A percentile compares a stretch with the other conserved stretches of the same genome.
Conservation (phyloP, 2,113 vertebrate genomes). For the Erythrocercus mccallii region DNA sequence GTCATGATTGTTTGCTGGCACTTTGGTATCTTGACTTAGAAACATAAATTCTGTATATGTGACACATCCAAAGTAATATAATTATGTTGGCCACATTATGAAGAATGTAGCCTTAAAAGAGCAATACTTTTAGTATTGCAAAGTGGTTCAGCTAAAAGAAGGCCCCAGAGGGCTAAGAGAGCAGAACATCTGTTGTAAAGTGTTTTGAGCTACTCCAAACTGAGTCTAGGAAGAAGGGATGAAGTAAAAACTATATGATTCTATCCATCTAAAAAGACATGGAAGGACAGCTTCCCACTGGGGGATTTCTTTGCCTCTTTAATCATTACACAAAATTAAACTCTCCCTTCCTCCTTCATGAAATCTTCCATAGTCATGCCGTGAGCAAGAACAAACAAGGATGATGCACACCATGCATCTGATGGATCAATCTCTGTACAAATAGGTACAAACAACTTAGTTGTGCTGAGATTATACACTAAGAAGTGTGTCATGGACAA, state of each 20-base stretch:
- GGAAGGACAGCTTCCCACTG: background rate
- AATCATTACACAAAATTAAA: background rate
- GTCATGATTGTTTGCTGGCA: background rate
- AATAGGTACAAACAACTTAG: background rate
- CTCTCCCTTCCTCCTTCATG: background rate
- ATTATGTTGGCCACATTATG: background rate
- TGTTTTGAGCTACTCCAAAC: background rate
- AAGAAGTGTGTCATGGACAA: background rate
- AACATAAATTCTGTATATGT: background rate
- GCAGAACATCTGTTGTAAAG: background rate
- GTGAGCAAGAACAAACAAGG: background rate
- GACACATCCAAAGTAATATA: background rate
- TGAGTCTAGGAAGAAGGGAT: background rate
- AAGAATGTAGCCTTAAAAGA: background rate
- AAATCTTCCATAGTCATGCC: background rate
- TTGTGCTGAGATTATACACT: accelerated
- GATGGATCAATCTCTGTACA: accelerated
- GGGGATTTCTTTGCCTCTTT: background rate
- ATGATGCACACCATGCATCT: accelerated
- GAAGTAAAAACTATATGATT: background rate
- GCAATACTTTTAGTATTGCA: background rate
- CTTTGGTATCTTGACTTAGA: background rate
- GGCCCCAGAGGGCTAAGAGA: background rate
- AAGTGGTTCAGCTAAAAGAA: background rate
- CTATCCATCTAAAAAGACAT: background rate